A percentile compares a stretch with the other conserved stretches of the same genome.
These are phyloP conservation scores for Microplitis manilae DNA, from an alignment of 2,888 invertebrate genomes.

Conservation along the genomic window DNA sequence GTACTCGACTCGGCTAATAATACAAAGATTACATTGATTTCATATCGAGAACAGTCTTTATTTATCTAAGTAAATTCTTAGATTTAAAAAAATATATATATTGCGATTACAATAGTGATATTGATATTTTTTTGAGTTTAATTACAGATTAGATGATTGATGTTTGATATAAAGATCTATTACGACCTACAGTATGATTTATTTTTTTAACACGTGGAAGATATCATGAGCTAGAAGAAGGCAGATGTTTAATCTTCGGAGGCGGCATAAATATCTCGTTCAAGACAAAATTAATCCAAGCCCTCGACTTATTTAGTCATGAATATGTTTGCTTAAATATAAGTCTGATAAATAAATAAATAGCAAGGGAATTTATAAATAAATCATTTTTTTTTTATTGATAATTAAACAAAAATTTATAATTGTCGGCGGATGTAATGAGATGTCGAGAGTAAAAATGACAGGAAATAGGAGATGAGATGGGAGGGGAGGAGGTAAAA, in stretches of 20 bases:
- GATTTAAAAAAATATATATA: too few relatives aligned
- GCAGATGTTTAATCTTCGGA: not conserved
- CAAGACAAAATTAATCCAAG: constrained; percentile 8
- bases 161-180: not conserved
- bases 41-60: too few relatives aligned
- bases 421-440: too few relatives aligned
- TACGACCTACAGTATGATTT: not conserved
- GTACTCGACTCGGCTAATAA: not conserved
- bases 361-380: not conserved
- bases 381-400: not conserved
- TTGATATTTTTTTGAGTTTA: not conserved
- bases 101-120: too few relatives aligned
- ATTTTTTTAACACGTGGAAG: not conserved
- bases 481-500: not conserved
- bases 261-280: constrained; percentile 18
- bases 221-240: not conserved
- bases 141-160: not conserved
- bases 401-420: not conserved
- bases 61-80: too few relatives aligned
- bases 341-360: not conserved
- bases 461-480: not conserved
- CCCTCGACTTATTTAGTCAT: constrained; percentile 22
- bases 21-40: too few relatives aligned
- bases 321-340: not conserved
- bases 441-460: too few relatives aligned